Percentiles rank a stretch among this genome's conserved stretches.
Conservation (phyloP, 2,888 invertebrate genomes). For the Diplolepis rosae region DNA sequence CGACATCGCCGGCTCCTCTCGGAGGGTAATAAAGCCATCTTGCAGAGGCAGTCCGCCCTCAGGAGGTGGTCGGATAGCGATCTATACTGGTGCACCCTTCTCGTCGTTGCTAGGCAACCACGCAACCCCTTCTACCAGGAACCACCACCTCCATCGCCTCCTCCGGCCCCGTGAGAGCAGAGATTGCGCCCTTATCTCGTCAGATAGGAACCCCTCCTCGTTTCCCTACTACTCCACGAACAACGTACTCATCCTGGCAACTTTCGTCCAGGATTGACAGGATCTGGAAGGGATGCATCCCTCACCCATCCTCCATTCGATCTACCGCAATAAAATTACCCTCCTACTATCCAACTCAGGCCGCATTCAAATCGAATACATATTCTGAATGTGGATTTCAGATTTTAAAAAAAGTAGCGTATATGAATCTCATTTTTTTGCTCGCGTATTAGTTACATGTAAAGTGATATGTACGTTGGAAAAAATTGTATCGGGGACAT, state of each 20-base stretch:
- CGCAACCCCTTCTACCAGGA: slow-evolving; percentile 59
- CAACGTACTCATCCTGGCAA: slow-evolving; percentile 44
- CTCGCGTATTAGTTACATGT: slow-evolving; percentile 9
- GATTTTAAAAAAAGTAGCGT: not conserved
- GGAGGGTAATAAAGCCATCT: slow-evolving; percentile 73
- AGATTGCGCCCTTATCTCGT: slow-evolving; percentile 66
- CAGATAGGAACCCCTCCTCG: slow-evolving; percentile 61
- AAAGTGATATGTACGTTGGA: not conserved
- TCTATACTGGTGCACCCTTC: slow-evolving; percentile 66
- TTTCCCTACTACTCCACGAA: slow-evolving; percentile 54
- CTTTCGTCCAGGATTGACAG: slow-evolving; percentile 26
- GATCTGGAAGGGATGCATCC: slow-evolving; percentile 32
- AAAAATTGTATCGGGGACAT: not conserved
- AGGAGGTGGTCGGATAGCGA: slow-evolving; percentile 63
- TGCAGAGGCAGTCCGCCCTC: slow-evolving; percentile 61
- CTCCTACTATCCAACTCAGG: slow-evolving; percentile 35
- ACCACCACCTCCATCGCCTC: slow-evolving; percentile 37
- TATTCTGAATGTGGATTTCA: slow-evolving; percentile 20
- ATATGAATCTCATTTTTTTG: slow-evolving; percentile 1
- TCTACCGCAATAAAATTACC: slow-evolving; percentile 65
- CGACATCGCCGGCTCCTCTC: slow-evolving; percentile 60
- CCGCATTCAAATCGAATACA: slow-evolving; percentile 23
- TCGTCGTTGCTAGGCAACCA: slow-evolving; percentile 64
- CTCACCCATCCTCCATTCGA: slow-evolving; percentile 52
- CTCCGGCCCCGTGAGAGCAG: slow-evolving; percentile 42